Base-by-base conservation (phyloP, 2,888 invertebrate genomes). In the Carabus problematicus region DNA sequence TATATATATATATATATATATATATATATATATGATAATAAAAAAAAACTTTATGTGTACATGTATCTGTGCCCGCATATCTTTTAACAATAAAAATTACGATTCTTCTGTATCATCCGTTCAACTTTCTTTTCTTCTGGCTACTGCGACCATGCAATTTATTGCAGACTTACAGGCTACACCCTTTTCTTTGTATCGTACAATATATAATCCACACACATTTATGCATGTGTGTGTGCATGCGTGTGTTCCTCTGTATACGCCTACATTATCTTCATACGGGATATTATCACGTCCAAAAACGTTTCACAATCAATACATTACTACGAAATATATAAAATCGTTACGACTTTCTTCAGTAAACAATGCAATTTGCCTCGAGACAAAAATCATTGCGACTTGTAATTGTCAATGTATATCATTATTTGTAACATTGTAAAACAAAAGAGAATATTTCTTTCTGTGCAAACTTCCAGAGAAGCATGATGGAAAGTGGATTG, bases 51-150 rank as follows among this genome's bases (percentile, higher is more conserved):
- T 47, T 11, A 16, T 11, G 16, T 47, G 29, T 29, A 16, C 11
- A 47, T 9, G 7, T 12, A 7, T 47, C 16, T 47, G 12, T 14
- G 47, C 47, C 12, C 47, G 47, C 12, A 16, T n/a, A 1, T 12
- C 12, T 7, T 47, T 47, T 47, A 14, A 47, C 47, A 47, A 47
- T 47, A 47, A 47, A 47, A 47, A 47, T 47, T 47, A 47, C 16
- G 8, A 47, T 47, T 8, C 47, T 47, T 47, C 47, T 14, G 47
- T 47, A 16, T 47, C 4, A 4, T 47, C 12, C 3, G 47, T 47
- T 14, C 47, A 47, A 47, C 47, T 47, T 47, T 47, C 47, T 47
- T 47, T 47, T 47, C 47, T 47, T 47, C 47, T 47, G 47, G 47
- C 47, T 47, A 47, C 47, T 47, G 47, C 47, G 16, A 29, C 29